Evolutionary conservation across 2,888 invertebrate species (phyloP), one percentile per base, ranked within the genome.

Genomic region (Macrophya alboannulata): DNA sequence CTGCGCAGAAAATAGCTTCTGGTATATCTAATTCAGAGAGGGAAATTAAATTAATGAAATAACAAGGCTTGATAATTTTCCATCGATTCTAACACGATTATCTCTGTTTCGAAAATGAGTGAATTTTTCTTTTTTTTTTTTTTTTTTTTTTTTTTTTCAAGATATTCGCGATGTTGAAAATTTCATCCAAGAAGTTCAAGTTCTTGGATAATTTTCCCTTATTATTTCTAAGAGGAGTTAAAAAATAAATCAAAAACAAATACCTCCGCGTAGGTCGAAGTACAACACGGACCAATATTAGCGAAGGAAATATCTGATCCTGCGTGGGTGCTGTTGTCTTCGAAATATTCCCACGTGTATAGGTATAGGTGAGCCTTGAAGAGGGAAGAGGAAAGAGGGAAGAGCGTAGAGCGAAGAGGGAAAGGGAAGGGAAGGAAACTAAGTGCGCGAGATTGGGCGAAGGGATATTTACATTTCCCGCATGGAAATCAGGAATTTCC

Each of bases 391-490:
- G 31, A n/a, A 43, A 76, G 12, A 77, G 8, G 55, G 31, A 4
- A 77, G 0, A 55, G 15, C n/a, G n/a, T n/a, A n/a, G 31, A 31
- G 37, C 4, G 31, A 37, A 31, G 31, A 31, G 31, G 31, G 31
- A 31, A 31, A 31, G 31, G 31, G 31, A 59, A 55, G 21, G 10
- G 81, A 5, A 43, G 31, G 59, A 43, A 31, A 40, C 62, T 43
- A 72, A 68, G 85, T 79, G 37, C 21, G 74, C 17, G 85, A 48
- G 51, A 79, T 85, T 45, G 85, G 81, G 81, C 31, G 79, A 51
- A 79, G 68, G 68, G 79, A 85, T 85, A 85, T 85, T 85, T 51
- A 79, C 85, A 79, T 85, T 85, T 85, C 62, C 51, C 85, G 85
- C 79, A 85, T 85, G 85, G 68, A 85, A 85, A 85, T 85, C 68